A percentile compares a stretch with the other conserved stretches of the same genome.
phyloP scores from a whole-genome alignment of 2,888 invertebrate species.

The Agrilus mali region DNA sequence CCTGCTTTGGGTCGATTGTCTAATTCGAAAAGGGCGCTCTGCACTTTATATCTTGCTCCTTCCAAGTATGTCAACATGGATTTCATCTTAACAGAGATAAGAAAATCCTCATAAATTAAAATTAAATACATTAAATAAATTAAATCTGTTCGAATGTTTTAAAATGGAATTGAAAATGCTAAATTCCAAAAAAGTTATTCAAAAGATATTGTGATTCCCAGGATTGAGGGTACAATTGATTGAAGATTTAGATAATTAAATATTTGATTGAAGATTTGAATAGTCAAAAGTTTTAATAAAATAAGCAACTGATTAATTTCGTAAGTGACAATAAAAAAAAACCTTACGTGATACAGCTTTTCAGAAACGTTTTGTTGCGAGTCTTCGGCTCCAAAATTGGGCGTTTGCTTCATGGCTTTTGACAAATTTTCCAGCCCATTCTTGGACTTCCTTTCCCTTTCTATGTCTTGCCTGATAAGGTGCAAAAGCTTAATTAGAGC shows the following conservation, averaged over 20 bases:
- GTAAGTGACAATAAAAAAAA: no score
- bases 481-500: slow-evolving; percentile 75
- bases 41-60: slow-evolving; percentile 79
- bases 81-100: slow-evolving; percentile 55
- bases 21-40: slow-evolving; percentile 67
- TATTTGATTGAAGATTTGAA: no score
- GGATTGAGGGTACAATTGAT: no score
- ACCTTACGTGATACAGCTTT: slow-evolving; percentile 83
- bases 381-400: slow-evolving; percentile 75
- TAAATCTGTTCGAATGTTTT: no score
- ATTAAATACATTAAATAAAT: neutral
- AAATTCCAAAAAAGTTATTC: no score
- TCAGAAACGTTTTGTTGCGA: slow-evolving; percentile 86
- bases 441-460: slow-evolving; percentile 78
- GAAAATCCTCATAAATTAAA: neutral
- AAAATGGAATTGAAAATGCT: no score
- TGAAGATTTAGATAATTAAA: no score
- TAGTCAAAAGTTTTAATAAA: no score
- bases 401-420: slow-evolving; percentile 73
- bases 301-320: no score
- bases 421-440: slow-evolving; percentile 82
- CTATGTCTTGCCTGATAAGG: slow-evolving; percentile 76
- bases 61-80: slow-evolving; percentile 87
- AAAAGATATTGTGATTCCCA: no score
- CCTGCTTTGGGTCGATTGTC: slow-evolving; percentile 65